These are phyloP conservation scores for Hyaena hyaena DNA, from an alignment of 2,113 vertebrate genomes.

Conservation along the genomic window DNA sequence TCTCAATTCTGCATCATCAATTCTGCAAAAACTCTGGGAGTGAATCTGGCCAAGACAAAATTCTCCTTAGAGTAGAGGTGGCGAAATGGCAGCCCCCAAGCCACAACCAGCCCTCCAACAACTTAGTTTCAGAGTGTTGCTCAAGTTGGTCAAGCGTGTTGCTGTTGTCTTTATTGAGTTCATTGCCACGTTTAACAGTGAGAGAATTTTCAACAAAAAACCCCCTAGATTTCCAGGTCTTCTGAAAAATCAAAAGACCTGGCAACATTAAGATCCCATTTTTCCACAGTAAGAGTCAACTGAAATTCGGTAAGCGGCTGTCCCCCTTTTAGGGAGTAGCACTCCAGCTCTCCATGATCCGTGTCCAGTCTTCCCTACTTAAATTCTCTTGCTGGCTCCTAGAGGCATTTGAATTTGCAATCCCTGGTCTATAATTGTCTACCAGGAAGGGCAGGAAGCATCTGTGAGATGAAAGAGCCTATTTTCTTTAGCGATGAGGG, in stretches of 20 bases:
- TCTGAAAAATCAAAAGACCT: neutral
- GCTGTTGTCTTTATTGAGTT: neutral
- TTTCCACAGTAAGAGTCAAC: neutral
- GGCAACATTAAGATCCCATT: neutral
- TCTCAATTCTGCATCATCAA: neutral
- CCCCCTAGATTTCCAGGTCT: neutral
- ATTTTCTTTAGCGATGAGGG: neutral
- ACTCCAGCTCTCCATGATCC: neutral
- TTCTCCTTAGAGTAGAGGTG: neutral
- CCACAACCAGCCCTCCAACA: neutral
- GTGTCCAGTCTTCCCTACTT: neutral
- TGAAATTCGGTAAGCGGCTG: neutral
- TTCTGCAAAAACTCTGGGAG: conserved; percentile 12
- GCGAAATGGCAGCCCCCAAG: neutral
- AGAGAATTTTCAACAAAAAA: neutral
- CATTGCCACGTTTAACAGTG: neutral
- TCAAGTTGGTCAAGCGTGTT: neutral
- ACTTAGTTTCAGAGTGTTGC: neutral
- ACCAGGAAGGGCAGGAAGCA: neutral
- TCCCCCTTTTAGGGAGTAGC: neutral
- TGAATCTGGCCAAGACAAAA: neutral
- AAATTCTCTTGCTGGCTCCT: neutral
- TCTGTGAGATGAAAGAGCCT: neutral
- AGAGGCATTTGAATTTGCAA: neutral
- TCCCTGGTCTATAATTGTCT: neutral